A percentile compares a stretch with the other conserved stretches of the same genome.
Conservation (phyloP, 2,888 invertebrate genomes). For the Ephialtes manifestator region DNA sequence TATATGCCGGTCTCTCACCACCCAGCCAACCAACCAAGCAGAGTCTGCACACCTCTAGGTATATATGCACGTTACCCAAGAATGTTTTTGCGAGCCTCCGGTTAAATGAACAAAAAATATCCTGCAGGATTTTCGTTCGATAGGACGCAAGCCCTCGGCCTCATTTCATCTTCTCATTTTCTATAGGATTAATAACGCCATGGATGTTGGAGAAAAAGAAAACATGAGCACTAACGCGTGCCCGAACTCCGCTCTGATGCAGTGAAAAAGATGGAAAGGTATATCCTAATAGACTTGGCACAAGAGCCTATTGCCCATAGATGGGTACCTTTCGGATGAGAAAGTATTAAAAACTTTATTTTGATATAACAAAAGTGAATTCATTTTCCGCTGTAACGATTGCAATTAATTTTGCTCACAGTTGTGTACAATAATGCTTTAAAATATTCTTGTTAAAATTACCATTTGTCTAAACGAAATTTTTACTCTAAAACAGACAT, state of each 20-base stretch:
- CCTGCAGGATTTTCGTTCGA: constrained; percentile 63
- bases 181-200: constrained; percentile 45
- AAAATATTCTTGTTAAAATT: neutral
- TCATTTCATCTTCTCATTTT: constrained; percentile 15
- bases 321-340: neutral
- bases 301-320: neutral
- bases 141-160: constrained; percentile 26
- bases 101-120: constrained; percentile 57
- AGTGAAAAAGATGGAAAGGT: neutral
- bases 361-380: neutral
- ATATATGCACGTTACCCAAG: constrained; percentile 29
- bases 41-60: constrained; percentile 30
- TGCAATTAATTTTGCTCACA: neutral
- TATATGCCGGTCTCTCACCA: constrained; percentile 31
- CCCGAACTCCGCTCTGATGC: constrained; percentile 4
- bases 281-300: neutral
- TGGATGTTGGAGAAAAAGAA: constrained; percentile 30
- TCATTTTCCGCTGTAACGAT: neutral
- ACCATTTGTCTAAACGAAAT: no score
- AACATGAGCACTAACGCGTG: constrained; percentile 21
- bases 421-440: neutral
- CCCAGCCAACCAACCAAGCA: constrained; percentile 35
- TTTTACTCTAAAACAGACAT: no score
- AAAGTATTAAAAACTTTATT: constrained; percentile 5
- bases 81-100: constrained; percentile 54